Percentiles rank a stretch among this genome's conserved stretches.
Conservation (phyloP, 2,888 invertebrate species). For the Bellardia pandia region DNA sequence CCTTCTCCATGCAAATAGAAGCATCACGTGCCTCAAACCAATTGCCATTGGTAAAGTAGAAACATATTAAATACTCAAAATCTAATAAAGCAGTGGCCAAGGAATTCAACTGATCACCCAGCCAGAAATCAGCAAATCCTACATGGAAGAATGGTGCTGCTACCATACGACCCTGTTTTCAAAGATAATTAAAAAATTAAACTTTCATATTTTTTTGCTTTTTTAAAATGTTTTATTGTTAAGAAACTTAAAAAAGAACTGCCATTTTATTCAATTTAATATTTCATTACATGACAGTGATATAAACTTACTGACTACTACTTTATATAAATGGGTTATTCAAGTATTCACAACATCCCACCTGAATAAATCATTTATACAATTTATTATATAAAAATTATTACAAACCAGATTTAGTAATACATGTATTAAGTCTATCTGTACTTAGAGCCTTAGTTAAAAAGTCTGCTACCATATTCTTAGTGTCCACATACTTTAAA, state of each 20-base stretch:
- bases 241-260: too few relatives aligned
- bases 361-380: neutral
- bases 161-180: conserved; percentile 89
- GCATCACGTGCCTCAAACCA: conserved; percentile 87
- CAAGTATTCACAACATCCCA: neutral
- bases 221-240: too few relatives aligned
- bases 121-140: conserved; percentile 99
- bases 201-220: neutral
- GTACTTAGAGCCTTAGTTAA: too few relatives aligned
- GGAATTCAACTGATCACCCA: conserved; percentile 98
- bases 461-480: too few relatives aligned
- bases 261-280: too few relatives aligned
- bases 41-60: conserved; percentile 92
- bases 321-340: neutral
- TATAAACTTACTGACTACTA: neutral
- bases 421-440: neutral
- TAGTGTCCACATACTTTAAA: conserved; percentile 14
- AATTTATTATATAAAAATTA: neutral
- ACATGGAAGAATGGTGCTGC: conserved; percentile 97
- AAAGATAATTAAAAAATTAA: neutral
- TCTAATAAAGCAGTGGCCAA: conserved; percentile 95
- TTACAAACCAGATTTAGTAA: neutral
- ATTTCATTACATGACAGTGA: neutral
- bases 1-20: conserved; percentile 89
- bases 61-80: conserved; percentile 96